Conservation (phyloP, 2,797 vertebrate genomes). For the Sebastes hopkinsi region DNA sequence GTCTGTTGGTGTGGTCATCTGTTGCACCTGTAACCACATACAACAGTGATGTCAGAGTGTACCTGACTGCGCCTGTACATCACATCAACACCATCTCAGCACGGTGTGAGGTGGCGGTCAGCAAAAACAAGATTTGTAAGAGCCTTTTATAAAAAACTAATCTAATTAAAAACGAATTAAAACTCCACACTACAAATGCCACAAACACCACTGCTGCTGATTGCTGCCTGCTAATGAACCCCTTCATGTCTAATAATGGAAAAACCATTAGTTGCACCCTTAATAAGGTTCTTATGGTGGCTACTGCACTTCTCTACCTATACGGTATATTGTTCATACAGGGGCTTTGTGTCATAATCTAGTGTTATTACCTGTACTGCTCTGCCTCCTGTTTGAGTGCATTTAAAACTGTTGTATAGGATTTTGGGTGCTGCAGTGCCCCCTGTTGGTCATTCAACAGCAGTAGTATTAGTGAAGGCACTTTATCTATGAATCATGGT, state of each 20-base stretch:
- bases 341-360: background rate
- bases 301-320: background rate
- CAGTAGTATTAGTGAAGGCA: background rate
- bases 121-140: too few relatives aligned
- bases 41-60: background rate
- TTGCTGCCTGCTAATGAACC: background rate
- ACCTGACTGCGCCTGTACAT: background rate
- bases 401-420: background rate
- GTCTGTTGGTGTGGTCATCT: background rate
- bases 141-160: too few relatives aligned
- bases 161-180: background rate
- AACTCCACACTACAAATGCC: background rate
- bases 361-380: background rate
- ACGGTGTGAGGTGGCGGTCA: too few relatives aligned
- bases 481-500: background rate
- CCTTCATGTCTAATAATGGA: background rate
- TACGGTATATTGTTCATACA: background rate
- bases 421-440: background rate
- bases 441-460: background rate
- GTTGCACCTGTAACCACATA: background rate
- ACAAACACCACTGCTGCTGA: background rate
- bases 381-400: background rate
- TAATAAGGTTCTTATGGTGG: background rate
- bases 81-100: background rate
- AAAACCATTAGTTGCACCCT: background rate